These are phyloP conservation scores for Diarsia rubi DNA, from an alignment of 2,888 invertebrate species.

Conservation along the genomic window DNA sequence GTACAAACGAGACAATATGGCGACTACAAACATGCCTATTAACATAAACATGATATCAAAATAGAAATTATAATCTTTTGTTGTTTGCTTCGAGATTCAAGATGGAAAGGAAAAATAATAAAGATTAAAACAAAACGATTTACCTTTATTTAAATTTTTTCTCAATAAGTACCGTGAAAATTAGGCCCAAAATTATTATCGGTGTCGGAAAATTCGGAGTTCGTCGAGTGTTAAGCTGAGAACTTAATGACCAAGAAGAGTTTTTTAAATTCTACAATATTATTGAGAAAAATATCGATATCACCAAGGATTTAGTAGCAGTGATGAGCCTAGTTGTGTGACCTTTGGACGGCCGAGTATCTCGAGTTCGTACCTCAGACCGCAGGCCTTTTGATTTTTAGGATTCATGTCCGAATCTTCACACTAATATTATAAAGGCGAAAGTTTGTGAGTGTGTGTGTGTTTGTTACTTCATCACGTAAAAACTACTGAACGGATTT, in stretches of 20 bases:
- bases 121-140: neutral
- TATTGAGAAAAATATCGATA: neutral
- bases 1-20: slow-evolving; percentile 49
- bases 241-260: neutral
- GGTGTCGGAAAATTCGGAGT: neutral
- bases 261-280: neutral
- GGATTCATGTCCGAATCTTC: no score
- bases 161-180: neutral
- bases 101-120: slow-evolving; percentile 7
- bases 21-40: slow-evolving; percentile 40
- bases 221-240: neutral
- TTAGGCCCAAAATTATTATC: neutral
- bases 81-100: slow-evolving; percentile 6
- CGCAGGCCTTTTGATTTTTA: no score
- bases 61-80: slow-evolving; percentile 21
- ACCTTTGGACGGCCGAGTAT: neutral
- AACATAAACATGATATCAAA: slow-evolving; percentile 4
- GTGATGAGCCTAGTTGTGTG: neutral
- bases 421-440: no score
- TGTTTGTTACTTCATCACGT: no score
- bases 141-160: neutral
- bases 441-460: no score
- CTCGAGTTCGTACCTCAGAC: no score
- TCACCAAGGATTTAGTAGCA: neutral
- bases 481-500: no score